Conservation (phyloP, 1,140 invertebrate genomes). For the Lasioglossum baleicum region DNA sequence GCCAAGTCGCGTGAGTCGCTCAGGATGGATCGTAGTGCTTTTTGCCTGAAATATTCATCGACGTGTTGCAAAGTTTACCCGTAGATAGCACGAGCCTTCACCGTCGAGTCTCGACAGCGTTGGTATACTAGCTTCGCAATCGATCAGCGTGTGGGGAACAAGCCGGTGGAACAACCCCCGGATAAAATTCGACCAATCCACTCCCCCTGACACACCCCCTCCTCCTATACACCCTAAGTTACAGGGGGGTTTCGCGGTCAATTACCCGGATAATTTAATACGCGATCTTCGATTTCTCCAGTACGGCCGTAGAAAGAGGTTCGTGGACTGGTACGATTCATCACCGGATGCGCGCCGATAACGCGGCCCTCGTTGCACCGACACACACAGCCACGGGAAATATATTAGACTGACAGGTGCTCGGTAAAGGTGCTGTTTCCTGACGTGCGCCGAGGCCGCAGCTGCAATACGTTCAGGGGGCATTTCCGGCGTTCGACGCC, state of each 20-base stretch:
- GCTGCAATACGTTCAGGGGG: background rate
- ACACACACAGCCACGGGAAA: background rate
- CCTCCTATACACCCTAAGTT: no score
- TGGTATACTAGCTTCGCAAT: background rate
- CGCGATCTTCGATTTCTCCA: background rate
- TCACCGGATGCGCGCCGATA: slow-evolving; percentile 43
- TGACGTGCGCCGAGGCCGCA: background rate
- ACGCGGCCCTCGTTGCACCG: slow-evolving; percentile 20
- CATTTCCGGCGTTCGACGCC: no score
- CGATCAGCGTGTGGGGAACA: background rate
- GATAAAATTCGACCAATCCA: background rate
- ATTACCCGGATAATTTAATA: slow-evolving; percentile 8
- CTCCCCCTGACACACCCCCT: background rate
- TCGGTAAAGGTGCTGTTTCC: background rate
- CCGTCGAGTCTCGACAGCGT: background rate
- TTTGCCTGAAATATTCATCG: background rate
- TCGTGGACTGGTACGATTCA: slow-evolving; percentile 30
- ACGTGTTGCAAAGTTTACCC: background rate
- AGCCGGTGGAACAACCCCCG: no score
- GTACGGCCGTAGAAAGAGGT: background rate
- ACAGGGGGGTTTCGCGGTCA: background rate
- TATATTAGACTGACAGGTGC: slow-evolving; percentile 47
- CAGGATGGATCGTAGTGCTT: background rate
- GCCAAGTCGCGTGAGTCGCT: no score
- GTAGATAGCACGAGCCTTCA: background rate